phyloP scores from a whole-genome alignment of 53 echinoderm and acorn worm genomes.

The Patiria pectinifera region DNA sequence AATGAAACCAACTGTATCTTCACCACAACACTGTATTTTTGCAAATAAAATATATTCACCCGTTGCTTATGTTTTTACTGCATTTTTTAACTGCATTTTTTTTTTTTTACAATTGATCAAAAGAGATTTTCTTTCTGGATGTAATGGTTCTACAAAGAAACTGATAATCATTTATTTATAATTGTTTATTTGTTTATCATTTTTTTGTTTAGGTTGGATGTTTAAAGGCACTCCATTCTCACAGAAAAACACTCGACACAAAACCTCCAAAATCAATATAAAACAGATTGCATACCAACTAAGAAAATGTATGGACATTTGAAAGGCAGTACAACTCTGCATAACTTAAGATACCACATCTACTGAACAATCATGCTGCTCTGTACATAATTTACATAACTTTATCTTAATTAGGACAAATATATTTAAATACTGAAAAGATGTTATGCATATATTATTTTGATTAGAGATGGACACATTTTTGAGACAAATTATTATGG shows the following conservation, averaged over 20 bases:
- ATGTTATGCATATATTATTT: not conserved
- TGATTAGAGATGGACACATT: not conserved
- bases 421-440: not conserved
- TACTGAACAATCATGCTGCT: conserved; percentile 54
- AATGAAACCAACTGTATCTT: not conserved
- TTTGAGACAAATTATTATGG: not conserved
- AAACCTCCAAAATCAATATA: not conserved
- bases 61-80: not conserved
- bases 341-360: conserved; percentile 1
- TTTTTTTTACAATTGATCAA: too few relatives aligned
- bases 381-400: conserved; percentile 39
- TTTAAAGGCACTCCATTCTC: conserved; percentile 17
- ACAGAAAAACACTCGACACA: not conserved
- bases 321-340: not conserved
- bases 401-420: not conserved
- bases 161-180: too few relatives aligned
- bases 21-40: not conserved
- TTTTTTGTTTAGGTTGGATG: not conserved
- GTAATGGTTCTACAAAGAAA: not conserved
- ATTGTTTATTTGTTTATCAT: too few relatives aligned
- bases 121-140: too few relatives aligned
- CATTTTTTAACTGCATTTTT: not conserved
- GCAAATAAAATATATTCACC: not conserved
- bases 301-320: not conserved
- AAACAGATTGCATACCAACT: not conserved